Evolutionary conservation across 2,888 invertebrate genomes (phyloP).

Genomic region (Heliconius cydno): DNA sequence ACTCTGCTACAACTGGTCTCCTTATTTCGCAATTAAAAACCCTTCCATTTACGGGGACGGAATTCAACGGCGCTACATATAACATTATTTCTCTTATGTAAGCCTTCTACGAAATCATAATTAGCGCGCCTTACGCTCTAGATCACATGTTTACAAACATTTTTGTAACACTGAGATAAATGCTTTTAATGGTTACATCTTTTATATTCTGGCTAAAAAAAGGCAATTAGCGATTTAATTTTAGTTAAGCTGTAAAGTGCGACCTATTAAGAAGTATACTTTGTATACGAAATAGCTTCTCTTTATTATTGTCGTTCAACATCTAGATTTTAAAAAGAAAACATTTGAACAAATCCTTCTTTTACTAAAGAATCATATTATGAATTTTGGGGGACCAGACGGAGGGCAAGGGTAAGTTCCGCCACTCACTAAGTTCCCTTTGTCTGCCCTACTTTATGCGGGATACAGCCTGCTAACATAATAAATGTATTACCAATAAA

Average conservation of each 20-base stretch:
- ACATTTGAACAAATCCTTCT: too few relatives aligned
- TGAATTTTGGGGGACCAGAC: too few relatives aligned
- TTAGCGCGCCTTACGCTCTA: conserved; percentile 22
- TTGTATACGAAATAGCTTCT: too few relatives aligned
- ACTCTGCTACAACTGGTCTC: neutral
- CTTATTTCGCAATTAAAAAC: neutral
- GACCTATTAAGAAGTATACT: too few relatives aligned
- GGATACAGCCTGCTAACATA: too few relatives aligned
- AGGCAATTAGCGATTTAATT: neutral
- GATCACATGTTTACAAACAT: conserved; percentile 29
- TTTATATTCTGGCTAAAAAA: neutral
- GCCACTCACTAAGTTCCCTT: neutral
- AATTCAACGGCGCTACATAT: neutral
- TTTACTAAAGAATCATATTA: too few relatives aligned
- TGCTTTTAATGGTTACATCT: neutral
- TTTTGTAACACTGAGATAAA: conserved; percentile 16
- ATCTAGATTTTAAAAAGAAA: too few relatives aligned
- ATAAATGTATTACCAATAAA: too few relatives aligned
- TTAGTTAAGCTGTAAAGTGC: neutral
- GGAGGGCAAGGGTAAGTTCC: neutral
- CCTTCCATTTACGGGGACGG: neutral
- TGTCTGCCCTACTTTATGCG: too few relatives aligned
- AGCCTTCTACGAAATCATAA: conserved; percentile 15
- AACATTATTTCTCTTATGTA: conserved; percentile 9
- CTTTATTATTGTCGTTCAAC: too few relatives aligned